Base-by-base conservation (phyloP, 2,797 vertebrate genomes). In the Crenichthys baileyi region DNA sequence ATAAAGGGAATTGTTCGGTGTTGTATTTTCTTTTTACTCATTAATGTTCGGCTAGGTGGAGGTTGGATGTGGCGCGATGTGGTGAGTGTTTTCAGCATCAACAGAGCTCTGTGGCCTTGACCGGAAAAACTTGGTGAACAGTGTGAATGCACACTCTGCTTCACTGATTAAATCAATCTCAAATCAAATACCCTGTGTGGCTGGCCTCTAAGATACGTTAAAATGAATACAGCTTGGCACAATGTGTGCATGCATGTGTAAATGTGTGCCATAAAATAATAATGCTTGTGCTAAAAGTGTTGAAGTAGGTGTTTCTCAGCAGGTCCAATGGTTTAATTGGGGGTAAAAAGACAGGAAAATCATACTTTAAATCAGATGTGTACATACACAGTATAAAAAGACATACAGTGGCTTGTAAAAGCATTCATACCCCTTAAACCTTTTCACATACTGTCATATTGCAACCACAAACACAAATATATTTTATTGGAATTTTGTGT, bases 1-100 rank as follows among this genome's bases (percentile, higher is more conserved):
- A 92, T 91, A 91, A 92, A 92, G 90, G 90, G 82, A 86, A 91
- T 90, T 90, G 91, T 91, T 91, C 87, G 68, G 79, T 78, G 88
- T 90, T 92, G 89, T 88, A 86, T 87, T 89, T 92, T 90, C 84
- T 89, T 87, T 89, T 90, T 85, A 92, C 85, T 90, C 91, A 90
- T 93, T 93, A 87, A 88, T 91, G 90, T 90, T 87, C 70, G 61
- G 83, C 83, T 68, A 80, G 86, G 87, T 90, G 85, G 87, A 90
- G 91, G 91, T 91, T 84, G 85, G 89, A 76, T 4, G 20, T 53
- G 74, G 84, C 74, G n/a, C n/a, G n/a, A n/a, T n/a, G 61, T 39
- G 68, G 5, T 85, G 74, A 73, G 31, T 89, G 79, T 89, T 91
- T 92, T 76, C 76, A 85, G 70, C 51, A 15, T 36, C 77, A 72